Evolutionary conservation across 2,888 invertebrate genomes (phyloP).

Genomic region (Melitaea athalia): DNA sequence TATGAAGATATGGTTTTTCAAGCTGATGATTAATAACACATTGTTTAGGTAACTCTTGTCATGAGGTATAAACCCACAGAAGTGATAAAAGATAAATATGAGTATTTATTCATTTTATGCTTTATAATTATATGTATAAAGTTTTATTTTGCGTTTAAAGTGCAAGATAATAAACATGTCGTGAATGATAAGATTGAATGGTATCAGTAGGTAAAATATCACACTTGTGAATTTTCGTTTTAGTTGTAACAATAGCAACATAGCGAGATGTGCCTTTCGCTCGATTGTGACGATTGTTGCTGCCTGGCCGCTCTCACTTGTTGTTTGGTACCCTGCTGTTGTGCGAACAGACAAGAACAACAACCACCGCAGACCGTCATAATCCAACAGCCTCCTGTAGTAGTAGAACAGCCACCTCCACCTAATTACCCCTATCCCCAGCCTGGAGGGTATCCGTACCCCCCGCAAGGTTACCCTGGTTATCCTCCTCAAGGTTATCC

Average conservation of each 20-base stretch:
- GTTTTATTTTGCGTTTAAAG: constrained; percentile 18
- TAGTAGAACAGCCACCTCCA: constrained; percentile 60
- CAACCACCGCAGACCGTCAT: constrained; percentile 65
- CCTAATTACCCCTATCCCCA: constrained; percentile 53
- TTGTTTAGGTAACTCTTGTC: constrained; percentile 40
- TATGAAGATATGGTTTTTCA: too few species aligned
- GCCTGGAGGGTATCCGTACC: constrained; percentile 40
- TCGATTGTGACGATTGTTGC: constrained; percentile 74
- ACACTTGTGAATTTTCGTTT: constrained; percentile 49
- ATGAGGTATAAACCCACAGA: constrained; percentile 34
- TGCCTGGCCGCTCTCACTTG: constrained; percentile 72
- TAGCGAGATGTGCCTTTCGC: constrained; percentile 64
- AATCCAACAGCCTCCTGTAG: constrained; percentile 64
- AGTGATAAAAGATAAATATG: constrained; percentile 32
- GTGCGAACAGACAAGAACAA: constrained; percentile 69
- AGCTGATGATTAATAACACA: constrained; percentile 22
- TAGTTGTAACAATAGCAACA: constrained; percentile 52
- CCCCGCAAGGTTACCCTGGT: constrained; percentile 34
- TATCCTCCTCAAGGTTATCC: constrained; percentile 47
- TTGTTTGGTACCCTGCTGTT: constrained; percentile 71
- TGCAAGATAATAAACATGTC: neutral
- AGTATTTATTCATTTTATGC: constrained; percentile 12
- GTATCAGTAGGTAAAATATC: constrained; percentile 33
- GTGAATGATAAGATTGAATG: constrained; percentile 30
- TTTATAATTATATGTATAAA: constrained; percentile 26